Evolutionary conservation across 2,888 invertebrate genomes (phyloP).

Genomic region (Acanthoscelides obtectus): DNA sequence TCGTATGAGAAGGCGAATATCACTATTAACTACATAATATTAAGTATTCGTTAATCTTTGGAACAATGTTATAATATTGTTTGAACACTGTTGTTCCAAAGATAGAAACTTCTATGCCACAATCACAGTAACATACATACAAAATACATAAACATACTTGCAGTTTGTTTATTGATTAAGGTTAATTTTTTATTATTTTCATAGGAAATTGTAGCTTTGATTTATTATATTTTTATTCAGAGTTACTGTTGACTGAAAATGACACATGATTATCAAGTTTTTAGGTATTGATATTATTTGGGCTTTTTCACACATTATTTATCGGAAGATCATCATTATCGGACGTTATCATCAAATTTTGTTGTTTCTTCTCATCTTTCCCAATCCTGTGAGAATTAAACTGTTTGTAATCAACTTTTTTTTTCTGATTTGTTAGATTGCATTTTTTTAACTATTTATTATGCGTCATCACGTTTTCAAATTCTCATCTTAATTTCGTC

Average conservation of each 20-base stretch:
- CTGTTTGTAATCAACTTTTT: too few species aligned
- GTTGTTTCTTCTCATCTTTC: too few species aligned
- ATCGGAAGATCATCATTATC: too few species aligned
- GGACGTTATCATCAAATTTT: too few species aligned
- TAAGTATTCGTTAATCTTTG: not conserved
- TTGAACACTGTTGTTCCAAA: conserved; percentile 9
- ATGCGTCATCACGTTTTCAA: too few species aligned
- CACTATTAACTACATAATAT: not conserved
- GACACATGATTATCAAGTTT: conserved; percentile 31
- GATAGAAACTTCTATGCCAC: conserved; percentile 31
- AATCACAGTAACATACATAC: conserved; percentile 47
- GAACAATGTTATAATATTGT: not conserved
- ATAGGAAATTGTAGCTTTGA: conserved; percentile 46
- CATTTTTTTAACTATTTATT: too few species aligned
- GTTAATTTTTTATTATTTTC: conserved; percentile 43
- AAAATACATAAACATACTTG: conserved; percentile 46
- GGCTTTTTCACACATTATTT: too few species aligned
- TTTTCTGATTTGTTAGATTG: too few species aligned
- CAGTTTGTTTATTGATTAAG: conserved; percentile 41
- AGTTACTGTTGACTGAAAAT: conserved; percentile 39
- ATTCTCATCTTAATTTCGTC: too few species aligned
- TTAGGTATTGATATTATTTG: conserved; percentile 15
- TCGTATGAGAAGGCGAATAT: not conserved
- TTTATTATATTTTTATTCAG: conserved; percentile 39
- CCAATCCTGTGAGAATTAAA: too few species aligned